Base-by-base conservation (phyloP, 2,113 vertebrate genomes). In the Myiagra hebetior region DNA sequence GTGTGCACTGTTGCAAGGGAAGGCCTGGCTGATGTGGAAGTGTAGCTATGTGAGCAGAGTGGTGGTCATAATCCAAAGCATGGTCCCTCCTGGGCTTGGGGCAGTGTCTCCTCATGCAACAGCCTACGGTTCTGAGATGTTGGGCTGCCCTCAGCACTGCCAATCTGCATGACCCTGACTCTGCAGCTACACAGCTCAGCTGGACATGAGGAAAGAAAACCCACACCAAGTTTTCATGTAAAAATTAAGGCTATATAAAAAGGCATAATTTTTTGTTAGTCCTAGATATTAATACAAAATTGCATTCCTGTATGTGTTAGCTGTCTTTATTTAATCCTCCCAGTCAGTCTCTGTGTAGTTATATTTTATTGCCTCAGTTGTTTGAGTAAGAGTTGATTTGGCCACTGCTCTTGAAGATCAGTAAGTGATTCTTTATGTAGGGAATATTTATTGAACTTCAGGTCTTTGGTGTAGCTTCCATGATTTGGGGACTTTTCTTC, bases 401-500 rank as follows among this genome's bases (percentile, higher is more conserved):
- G 3, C 4, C 27, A 3, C n/a, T 1, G 0, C n/a, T 1, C 13
- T 49, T 68, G 42, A 31, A 37, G 12, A 12, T 41, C 8, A 24
- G 9, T 56, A 26, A 37, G 6, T 47, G 3, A 18, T 37, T 39
- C 4, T 47, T 15, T 13, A 23, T 21, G 1, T 5, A 13, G 5
- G 1, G 6, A 0, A 1, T 22, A 37, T 39, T 60, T 44, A 21
- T 20, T 57, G 20, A 47, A 27, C 6, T 28, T n/a, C 5, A 11
- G 5, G 2, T 3, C 8, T 67, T 42, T 47, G 0, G 1, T 52
- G 5, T n/a, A 0, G 0, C 13, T 73, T 46, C 13, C 1, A 9
- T n/a, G 8, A 47, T 15, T 33, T 53, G 8, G 24, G 31, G 17
- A 21, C 5, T 10, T 16, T 67, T 60, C 35, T 27, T 23, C 5